Percentiles rank a stretch among this genome's conserved stretches.
Evolutionary conservation across 2,113 vertebrate genomes (phyloP).

Genomic region (Nyctereutes procyonoides): DNA sequence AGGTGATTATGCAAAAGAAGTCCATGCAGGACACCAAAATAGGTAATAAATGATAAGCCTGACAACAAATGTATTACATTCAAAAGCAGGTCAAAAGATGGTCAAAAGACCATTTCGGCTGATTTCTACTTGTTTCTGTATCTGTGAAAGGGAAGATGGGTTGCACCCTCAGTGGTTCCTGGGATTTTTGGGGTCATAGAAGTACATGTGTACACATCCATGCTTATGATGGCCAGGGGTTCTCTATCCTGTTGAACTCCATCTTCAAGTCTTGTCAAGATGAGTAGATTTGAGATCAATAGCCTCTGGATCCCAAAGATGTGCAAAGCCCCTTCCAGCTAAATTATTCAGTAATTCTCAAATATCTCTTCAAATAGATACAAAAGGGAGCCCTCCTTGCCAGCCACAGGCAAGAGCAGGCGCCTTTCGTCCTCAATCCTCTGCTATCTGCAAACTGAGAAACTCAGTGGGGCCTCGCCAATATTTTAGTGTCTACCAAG

Average conservation of each 20-base stretch:
- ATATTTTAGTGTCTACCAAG: constrained; percentile 68
- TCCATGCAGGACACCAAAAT: neutral
- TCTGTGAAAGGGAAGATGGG: neutral
- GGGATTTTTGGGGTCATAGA: neutral
- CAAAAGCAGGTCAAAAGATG: neutral
- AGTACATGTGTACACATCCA: accelerated
- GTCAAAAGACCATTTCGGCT: too few relatives aligned
- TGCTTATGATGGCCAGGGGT: too few relatives aligned
- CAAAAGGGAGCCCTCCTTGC: neutral
- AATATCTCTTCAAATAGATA: neutral
- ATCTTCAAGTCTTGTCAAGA: neutral
- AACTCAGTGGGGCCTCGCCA: constrained; percentile 53
- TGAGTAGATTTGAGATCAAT: neutral
- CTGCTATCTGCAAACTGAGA: constrained; percentile 46
- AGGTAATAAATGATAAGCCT: neutral
- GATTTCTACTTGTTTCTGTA: neutral
- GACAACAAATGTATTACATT: neutral
- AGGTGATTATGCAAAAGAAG: neutral
- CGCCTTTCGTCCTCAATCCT: neutral
- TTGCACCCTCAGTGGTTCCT: accelerated
- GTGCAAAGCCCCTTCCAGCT: too few relatives aligned
- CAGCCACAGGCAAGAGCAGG: neutral
- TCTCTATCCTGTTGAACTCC: neutral
- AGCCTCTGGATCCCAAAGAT: neutral
- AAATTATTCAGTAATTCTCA: neutral